Conservation (phyloP, 2,113 vertebrate genomes). For the Clarias gariepinus region DNA sequence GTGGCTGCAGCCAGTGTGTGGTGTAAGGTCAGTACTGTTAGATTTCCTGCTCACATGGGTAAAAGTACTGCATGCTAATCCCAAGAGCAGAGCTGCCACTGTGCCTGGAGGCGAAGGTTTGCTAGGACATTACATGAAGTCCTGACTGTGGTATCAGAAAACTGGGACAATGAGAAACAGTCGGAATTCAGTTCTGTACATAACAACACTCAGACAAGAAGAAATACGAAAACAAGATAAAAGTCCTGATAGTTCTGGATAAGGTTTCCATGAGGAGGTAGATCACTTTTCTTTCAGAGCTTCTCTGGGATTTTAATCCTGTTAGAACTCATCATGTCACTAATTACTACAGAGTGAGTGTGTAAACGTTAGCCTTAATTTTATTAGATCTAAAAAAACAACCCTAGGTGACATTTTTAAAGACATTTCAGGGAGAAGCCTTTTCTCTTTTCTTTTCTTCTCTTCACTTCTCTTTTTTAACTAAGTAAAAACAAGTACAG, state of each 20-base stretch:
- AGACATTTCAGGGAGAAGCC: no score
- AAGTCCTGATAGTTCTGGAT: neutral
- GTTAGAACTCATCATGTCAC: neutral
- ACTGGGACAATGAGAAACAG: neutral
- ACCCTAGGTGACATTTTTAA: neutral
- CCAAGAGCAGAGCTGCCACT: neutral
- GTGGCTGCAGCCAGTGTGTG: constrained; percentile 18
- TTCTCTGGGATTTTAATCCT: neutral
- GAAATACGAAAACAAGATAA: neutral
- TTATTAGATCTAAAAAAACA: neutral
- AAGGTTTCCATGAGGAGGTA: neutral
- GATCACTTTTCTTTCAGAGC: no score
- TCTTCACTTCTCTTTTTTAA: no score
- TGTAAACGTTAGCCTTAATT: neutral
- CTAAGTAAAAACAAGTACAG: no score
- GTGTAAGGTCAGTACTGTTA: constrained; percentile 11
- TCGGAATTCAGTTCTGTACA: neutral
- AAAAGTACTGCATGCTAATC: constrained; percentile 19
- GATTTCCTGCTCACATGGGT: constrained; percentile 4
- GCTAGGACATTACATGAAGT: neutral
- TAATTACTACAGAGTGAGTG: neutral
- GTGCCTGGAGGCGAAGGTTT: neutral
- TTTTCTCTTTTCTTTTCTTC: no score
- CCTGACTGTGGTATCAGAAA: constrained; percentile 5
- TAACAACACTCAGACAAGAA: neutral